phyloP scores from a whole-genome alignment of 2,888 invertebrate species.

The Chalcosyrphus nemorum region DNA sequence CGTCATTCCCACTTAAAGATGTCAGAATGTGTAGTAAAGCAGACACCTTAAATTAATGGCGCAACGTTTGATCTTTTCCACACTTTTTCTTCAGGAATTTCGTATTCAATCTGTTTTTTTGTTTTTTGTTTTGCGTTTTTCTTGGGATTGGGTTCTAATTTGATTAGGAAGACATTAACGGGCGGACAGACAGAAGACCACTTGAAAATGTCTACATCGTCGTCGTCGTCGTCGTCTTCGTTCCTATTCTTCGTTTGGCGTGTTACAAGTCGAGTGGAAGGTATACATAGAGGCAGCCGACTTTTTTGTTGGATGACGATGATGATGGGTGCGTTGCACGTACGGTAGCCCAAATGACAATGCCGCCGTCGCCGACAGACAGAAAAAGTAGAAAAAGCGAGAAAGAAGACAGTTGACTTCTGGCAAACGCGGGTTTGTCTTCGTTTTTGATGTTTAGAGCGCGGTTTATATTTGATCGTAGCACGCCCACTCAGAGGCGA shows the following conservation, averaged over 20 bases:
- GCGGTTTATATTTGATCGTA: constrained; percentile 25
- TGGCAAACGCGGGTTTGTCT: constrained; percentile 32
- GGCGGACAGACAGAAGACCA: constrained; percentile 69
- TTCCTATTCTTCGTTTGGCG: constrained; percentile 13
- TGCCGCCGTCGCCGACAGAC: constrained; percentile 69
- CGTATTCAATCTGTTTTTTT: constrained; percentile 13
- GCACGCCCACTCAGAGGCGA: constrained; percentile 54
- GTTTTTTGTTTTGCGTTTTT: constrained; percentile 55
- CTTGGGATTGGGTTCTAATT: constrained; percentile 67
- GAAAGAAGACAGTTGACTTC: constrained; percentile 44
- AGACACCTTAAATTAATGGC: constrained; percentile 73
- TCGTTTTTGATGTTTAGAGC: constrained; percentile 4
- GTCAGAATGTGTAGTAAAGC: constrained; percentile 75
- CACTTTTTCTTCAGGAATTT: constrained; percentile 38
- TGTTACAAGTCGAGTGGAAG: constrained; percentile 64
- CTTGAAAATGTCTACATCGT: constrained; percentile 72
- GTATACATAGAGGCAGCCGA: constrained; percentile 7
- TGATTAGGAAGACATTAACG: constrained; percentile 73
- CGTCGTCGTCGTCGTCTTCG: constrained; percentile 26
- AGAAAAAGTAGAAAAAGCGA: too few relatives aligned
- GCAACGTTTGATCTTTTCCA: constrained; percentile 67
- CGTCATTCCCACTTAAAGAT: constrained; percentile 80
- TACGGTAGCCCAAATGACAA: constrained; percentile 66
- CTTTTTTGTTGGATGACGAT: neutral
- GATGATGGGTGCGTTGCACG: constrained; percentile 65